Percentiles rank a stretch among this genome's conserved stretches.
Conservation (phyloP, 2,113 vertebrate genomes). For the Megatriorchis doriae region DNA sequence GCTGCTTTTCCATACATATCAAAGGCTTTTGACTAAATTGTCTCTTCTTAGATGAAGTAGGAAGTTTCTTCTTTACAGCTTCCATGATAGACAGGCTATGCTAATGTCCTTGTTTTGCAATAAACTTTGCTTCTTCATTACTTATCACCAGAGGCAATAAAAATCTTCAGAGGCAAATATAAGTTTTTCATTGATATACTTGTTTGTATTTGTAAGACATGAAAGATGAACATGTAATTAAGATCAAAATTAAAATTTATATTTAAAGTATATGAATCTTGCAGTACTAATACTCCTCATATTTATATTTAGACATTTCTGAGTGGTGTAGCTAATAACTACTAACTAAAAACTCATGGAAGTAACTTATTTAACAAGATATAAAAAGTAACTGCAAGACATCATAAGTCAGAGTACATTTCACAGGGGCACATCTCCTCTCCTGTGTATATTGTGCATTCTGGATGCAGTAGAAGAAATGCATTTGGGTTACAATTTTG, state of each 20-base stretch:
- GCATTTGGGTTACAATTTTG: background rate
- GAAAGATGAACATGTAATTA: constrained; percentile 70
- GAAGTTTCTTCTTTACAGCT: constrained; percentile 63
- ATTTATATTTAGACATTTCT: constrained; percentile 63
- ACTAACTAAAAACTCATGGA: constrained; percentile 44
- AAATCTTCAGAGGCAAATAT: constrained; percentile 69
- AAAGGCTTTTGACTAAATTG: constrained; percentile 64
- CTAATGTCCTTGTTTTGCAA: constrained; percentile 62
- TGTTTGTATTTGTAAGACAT: constrained; percentile 71
- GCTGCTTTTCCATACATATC: constrained; percentile 46
- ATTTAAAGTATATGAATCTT: constrained; percentile 66
- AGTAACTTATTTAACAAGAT: constrained; percentile 58
- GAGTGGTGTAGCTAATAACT: constrained; percentile 59
- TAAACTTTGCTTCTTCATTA: constrained; percentile 68
- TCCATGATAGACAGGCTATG: constrained; percentile 54
- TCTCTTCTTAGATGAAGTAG: constrained; percentile 47
- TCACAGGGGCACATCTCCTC: constrained; percentile 26
- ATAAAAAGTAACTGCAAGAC: constrained; percentile 37
- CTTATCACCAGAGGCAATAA: constrained; percentile 67
- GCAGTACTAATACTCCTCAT: constrained; percentile 32
- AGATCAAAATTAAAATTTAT: constrained; percentile 71
- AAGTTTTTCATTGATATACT: constrained; percentile 70
- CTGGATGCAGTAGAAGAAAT: background rate
- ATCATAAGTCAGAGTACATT: constrained; percentile 40
- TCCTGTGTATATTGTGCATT: background rate